Evolutionary conservation across 2,113 vertebrate species (phyloP).

Genomic region (Cheirogaleus medius): DNA sequence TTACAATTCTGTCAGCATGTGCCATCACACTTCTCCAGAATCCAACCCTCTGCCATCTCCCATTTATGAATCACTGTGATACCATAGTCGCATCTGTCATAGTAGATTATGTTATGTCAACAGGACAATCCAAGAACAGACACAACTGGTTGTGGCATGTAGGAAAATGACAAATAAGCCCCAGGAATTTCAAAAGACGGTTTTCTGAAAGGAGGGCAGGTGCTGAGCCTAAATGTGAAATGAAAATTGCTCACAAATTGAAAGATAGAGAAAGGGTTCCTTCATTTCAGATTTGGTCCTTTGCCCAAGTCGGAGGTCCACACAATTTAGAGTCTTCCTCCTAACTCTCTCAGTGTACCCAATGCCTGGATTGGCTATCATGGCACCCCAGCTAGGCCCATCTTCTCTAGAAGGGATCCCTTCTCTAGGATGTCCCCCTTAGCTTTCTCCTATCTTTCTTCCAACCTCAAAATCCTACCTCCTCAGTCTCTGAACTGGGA

Average conservation of each 20-base stretch:
- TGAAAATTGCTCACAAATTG: conserved; percentile 74
- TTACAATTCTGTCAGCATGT: conserved; percentile 50
- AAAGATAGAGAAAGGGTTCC: conserved; percentile 74
- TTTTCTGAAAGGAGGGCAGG: conserved; percentile 77
- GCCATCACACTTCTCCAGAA: conserved; percentile 9
- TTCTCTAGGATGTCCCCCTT: neutral
- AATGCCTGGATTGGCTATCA: neutral
- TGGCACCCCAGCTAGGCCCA: neutral
- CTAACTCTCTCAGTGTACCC: neutral
- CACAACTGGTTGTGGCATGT: conserved; percentile 76
- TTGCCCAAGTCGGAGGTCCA: neutral
- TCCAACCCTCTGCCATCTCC: conserved; percentile 48
- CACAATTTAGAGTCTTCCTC: neutral
- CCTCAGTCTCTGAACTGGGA: neutral
- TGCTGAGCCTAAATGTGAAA: conserved; percentile 72
- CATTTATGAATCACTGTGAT: conserved; percentile 67
- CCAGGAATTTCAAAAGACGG: conserved; percentile 79
- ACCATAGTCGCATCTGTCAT: conserved; percentile 79
- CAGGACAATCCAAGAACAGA: conserved; percentile 41
- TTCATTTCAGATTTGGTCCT: conserved; percentile 66
- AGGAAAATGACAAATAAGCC: conserved; percentile 82
- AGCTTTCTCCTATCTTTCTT: neutral
- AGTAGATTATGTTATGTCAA: conserved; percentile 73
- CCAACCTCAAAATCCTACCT: neutral
- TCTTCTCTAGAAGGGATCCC: neutral